Evolutionary conservation across 2,113 vertebrate genomes (phyloP).

Genomic region (Toxotes chatareus): DNA sequence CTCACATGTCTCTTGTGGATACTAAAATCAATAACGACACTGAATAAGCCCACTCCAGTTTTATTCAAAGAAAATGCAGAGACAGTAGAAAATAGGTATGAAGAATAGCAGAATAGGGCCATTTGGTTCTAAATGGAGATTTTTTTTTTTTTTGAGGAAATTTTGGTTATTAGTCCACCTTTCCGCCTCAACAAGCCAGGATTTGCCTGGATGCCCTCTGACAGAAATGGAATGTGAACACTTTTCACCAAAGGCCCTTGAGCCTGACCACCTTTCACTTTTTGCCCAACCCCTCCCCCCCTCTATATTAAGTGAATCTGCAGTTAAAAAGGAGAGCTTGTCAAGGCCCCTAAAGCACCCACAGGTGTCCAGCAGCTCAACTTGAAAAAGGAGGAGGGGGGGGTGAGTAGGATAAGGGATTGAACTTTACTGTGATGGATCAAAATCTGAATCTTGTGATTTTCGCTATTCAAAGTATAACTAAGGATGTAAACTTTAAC

Average conservation of each 20-base stretch:
- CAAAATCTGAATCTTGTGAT: conserved; percentile 8
- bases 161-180: conserved; percentile 50
- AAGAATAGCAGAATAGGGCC: not conserved
- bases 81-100: not conserved
- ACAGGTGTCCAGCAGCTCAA: conserved; percentile 77
- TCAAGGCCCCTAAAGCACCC: conserved; percentile 66
- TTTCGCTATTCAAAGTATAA: not conserved
- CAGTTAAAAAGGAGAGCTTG: conserved; percentile 53
- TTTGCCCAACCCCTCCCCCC: conserved; percentile 55
- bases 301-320: conserved; percentile 65
- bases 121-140: not conserved
- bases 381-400: conserved; percentile 10
- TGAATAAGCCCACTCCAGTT: not conserved
- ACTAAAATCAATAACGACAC: conserved; percentile 56
- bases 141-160: conserved; percentile 3
- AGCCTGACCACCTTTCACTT: conserved; percentile 80
- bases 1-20: conserved; percentile 39
- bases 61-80: not conserved
- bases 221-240: conserved; percentile 83
- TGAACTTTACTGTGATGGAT: not conserved
- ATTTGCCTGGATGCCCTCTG: conserved; percentile 81
- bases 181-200: conserved; percentile 76
- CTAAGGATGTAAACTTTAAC: not conserved
- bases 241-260: conserved; percentile 75
- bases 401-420: not conserved